Base-by-base conservation (phyloP, 1,140 invertebrate genomes). In the Drosophila asahinai region DNA sequence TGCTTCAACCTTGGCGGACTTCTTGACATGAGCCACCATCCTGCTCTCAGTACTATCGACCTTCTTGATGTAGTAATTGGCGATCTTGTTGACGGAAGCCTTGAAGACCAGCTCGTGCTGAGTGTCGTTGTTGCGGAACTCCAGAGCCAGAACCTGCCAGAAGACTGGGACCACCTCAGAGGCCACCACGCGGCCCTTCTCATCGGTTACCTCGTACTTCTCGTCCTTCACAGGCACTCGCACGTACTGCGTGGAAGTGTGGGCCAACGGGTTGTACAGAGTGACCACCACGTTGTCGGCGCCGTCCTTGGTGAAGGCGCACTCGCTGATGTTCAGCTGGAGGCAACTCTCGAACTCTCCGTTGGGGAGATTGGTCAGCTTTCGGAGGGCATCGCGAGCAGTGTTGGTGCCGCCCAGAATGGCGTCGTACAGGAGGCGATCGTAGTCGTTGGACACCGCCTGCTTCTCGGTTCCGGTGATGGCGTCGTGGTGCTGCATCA, bases 401-500 rank as follows among this genome's bases (percentile, higher is more conserved):
- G 75, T 90, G 9, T 80, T 48, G 45, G 75, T 55, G 1, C 87
- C 80, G 7, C 70, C 57, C 7, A 84, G 45, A 30, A 92, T 77
- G 42, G 55, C 91, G 14, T 89, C 87, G 25, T 77, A 76, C 7
- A 92, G 51, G 38, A 92, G 55, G 1, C 91, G 83, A 79, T 92
- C 95, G 92, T 99, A 99, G 93, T 99, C 98, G 22, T 95, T 86
- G 0, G 97, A 96, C 1, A 99, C 98, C 55, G 97, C 95, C 93
- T 99, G 96, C 86, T 98, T 98, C 84, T 98, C 98, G 0, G 98
- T 99, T 22, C 98, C 98, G 0, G 96, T 96, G 2, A 97, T 94
- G 3, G 96, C 96, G 83, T 97, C 98, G 87, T 99, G 98, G 94
- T 99, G 98, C 90, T 99, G 98, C 94, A 97, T 96, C 0, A 98